These are phyloP conservation scores for Hozukius guyotensis DNA, from an alignment of 2,797 vertebrate species.

Conservation along the genomic window DNA sequence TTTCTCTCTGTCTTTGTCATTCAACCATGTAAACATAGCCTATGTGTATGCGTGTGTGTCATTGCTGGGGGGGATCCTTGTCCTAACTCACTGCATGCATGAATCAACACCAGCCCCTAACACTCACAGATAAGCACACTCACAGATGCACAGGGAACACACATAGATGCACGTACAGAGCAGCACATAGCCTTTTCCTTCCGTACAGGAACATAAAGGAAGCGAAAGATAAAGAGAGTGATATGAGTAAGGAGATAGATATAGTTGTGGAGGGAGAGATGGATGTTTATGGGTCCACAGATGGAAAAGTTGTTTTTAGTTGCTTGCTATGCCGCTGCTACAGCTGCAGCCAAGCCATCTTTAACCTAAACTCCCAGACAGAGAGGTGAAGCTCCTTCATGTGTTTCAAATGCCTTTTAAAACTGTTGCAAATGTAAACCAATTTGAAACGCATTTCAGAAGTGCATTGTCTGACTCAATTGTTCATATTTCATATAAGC, in stretches of 20 bases:
- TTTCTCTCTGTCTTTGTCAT: background rate
- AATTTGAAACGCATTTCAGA: background rate
- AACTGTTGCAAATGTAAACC: background rate
- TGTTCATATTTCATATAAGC: background rate
- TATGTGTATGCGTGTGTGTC: conserved; percentile 20
- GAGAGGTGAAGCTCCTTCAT: background rate
- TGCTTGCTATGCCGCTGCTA: background rate
- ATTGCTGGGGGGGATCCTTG: conserved; percentile 60
- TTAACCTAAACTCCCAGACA: background rate
- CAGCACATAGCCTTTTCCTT: background rate
- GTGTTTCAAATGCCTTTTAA: background rate
- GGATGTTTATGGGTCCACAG: background rate
- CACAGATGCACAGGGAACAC: conserved; percentile 27
- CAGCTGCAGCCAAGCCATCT: conserved; percentile 8
- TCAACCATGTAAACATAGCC: conserved; percentile 25
- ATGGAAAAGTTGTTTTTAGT: conserved; percentile 14
- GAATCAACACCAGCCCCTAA: conserved; percentile 53
- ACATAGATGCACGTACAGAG: background rate
- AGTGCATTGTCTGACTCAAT: background rate
- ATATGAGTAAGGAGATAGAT: background rate
- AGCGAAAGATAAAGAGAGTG: background rate
- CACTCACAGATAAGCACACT: conserved; percentile 36
- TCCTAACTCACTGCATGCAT: conserved; percentile 62
- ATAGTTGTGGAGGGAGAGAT: background rate
- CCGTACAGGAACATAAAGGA: background rate